These are phyloP conservation scores for Delphinus delphis DNA, from an alignment of 2,113 vertebrate genomes.

Conservation along the genomic window DNA sequence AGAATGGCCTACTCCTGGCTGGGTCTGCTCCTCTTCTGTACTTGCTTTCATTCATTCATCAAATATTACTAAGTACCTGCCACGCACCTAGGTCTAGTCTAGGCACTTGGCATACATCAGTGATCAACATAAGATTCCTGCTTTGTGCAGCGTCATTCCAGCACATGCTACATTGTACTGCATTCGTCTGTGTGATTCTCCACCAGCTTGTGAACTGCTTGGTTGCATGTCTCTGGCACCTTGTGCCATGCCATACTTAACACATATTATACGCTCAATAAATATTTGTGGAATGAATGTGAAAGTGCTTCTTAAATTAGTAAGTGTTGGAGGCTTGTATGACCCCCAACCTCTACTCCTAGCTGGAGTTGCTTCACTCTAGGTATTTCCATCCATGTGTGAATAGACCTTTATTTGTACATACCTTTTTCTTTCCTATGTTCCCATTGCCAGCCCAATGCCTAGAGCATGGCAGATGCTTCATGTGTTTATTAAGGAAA, in stretches of 20 bases:
- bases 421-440: background rate
- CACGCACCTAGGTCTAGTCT: background rate
- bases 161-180: rapidly evolving
- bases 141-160: background rate
- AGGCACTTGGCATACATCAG: rapidly evolving
- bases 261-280: background rate
- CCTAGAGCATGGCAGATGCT: background rate
- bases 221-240: background rate
- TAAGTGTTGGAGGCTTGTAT: background rate
- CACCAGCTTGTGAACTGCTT: background rate
- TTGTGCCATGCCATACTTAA: background rate
- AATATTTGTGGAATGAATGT: background rate
- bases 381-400: background rate
- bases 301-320: background rate
- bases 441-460: background rate
- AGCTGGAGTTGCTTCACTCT: background rate
- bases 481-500: background rate
- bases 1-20: background rate
- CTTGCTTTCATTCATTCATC: background rate
- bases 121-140: background rate
- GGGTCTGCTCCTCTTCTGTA: background rate
- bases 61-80: background rate
- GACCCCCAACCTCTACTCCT: background rate
- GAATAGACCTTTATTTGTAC: background rate
- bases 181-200: too few species aligned